Base-by-base conservation (phyloP, 2,113 vertebrate genomes). In the Corythaeola cristata region DNA sequence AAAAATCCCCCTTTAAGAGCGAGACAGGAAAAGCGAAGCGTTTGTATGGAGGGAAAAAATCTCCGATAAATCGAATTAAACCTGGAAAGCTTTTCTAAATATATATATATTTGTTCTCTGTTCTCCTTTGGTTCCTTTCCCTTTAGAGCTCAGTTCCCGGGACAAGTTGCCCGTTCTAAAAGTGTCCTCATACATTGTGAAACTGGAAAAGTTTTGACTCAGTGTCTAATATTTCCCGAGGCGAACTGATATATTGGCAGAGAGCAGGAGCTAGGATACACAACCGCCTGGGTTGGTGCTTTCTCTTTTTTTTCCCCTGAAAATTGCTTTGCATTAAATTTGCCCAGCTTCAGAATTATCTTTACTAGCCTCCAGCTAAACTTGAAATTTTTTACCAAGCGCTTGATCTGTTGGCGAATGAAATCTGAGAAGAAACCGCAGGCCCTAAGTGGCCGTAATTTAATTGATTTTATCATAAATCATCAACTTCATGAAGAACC, bases 391-490 rank as follows among this genome's bases (percentile, higher is more conserved):
- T 94, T 98, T 97, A 98, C 97, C 98, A 97, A 97, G 97, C 72
- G 92, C 98, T 96, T 98, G 98, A 97, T 97, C 94, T 97, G 97
- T 59, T 87, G 95, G 97, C 91, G 98, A 98, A 98, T 97, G 97
- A 98, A 98, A 98, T 96, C 98, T 95, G 98, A 98, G 98, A 97
- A 97, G 97, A 97, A 98, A 98, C 98, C 98, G 97, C 98, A 98
- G 97, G 96, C 96, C 97, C 97, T 97, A 96, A 98, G 98, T 98
- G 98, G 97, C 97, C 93, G 93, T 98, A 98, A 98, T 98, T 98
- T 98, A 98, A 99, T 99, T 98, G 98, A 99, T 99, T 99, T 99
- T 98, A 98, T 98, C 98, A 99, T 99, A 99, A 98, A 99, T 99
- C 99, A 99, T 98, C 98, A 98, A 98, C 98, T 99, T 98, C 98